These are phyloP conservation scores for Teinopalpus imperialis DNA, from an alignment of 2,888 invertebrate species.

Conservation along the genomic window DNA sequence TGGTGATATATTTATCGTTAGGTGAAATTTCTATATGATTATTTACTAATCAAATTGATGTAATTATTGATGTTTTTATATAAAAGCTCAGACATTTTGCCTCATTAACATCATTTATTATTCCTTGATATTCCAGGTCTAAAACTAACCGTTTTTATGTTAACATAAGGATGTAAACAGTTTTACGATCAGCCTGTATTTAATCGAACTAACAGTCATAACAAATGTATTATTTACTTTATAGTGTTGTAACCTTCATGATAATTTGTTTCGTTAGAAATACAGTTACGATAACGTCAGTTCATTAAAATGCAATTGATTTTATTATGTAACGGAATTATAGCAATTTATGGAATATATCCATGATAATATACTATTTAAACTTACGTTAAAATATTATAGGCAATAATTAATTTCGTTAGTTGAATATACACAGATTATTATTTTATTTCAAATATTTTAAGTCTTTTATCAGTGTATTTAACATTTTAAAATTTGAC, in stretches of 20 bases:
- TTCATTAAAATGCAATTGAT: no score
- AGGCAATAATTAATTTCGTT: no score
- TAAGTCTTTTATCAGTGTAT: no score
- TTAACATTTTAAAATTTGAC: no score
- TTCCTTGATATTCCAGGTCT: not conserved
- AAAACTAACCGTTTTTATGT: not conserved
- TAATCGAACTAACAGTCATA: not conserved
- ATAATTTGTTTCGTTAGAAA: not conserved
- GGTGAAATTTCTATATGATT: not conserved
- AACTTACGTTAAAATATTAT: no score
- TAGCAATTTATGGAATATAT: no score
- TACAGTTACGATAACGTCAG: not conserved
- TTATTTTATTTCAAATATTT: no score
- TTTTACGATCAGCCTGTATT: conserved; percentile 12
- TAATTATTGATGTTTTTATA: conserved; percentile 1
- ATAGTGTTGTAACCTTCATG: not conserved
- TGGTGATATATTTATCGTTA: not conserved
- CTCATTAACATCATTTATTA: conserved; percentile 7
- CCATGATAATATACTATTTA: no score
- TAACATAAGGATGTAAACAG: conserved; percentile 9
- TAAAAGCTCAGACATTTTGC: conserved; percentile 1
- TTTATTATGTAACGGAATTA: no score
- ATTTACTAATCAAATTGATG: not conserved
- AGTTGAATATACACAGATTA: no score
- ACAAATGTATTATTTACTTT: conserved; percentile 1